These are phyloP conservation scores for Biston betularia DNA, from an alignment of 2,888 invertebrate species.

Conservation along the genomic window DNA sequence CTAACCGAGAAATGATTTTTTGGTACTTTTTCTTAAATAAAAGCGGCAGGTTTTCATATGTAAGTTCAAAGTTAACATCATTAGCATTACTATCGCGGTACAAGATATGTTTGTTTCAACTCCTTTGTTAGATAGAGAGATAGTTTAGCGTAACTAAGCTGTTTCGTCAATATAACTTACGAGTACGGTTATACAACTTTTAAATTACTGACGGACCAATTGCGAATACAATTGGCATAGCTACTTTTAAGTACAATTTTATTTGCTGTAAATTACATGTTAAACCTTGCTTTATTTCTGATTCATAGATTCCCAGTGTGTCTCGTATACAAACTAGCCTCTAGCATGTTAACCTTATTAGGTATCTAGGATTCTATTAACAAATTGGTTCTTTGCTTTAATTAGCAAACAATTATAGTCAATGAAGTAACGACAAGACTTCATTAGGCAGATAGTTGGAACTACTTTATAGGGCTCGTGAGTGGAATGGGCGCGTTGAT, in stretches of 20 bases:
- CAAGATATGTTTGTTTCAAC: conserved; percentile 1
- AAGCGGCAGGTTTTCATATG: background rate
- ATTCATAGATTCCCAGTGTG: conserved; percentile 15
- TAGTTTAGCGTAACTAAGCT: conserved; percentile 5
- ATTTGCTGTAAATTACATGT: background rate
- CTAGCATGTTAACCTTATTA: conserved; percentile 39
- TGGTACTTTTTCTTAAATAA: conserved; percentile 3
- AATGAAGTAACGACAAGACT: conserved; percentile 54
- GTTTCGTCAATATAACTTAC: background rate
- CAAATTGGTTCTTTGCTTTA: conserved; percentile 31
- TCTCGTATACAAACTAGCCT: conserved; percentile 29
- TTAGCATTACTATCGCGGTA: conserved; percentile 7
- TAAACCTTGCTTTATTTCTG: background rate
- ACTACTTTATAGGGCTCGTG: background rate
- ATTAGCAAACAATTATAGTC: conserved; percentile 42
- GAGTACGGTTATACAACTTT: too few relatives aligned
- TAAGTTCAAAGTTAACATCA: conserved; percentile 6
- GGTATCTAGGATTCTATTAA: background rate
- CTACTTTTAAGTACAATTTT: background rate
- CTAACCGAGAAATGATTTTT: conserved; percentile 1
- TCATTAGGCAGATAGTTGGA: conserved; percentile 36
- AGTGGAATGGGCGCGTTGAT: conserved; percentile 49
- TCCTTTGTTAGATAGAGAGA: background rate
- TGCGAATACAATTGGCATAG: too few relatives aligned
- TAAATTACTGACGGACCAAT: too few relatives aligned